phyloP scores from a whole-genome alignment of 2,888 invertebrate genomes.

The Smittia sp. region DNA sequence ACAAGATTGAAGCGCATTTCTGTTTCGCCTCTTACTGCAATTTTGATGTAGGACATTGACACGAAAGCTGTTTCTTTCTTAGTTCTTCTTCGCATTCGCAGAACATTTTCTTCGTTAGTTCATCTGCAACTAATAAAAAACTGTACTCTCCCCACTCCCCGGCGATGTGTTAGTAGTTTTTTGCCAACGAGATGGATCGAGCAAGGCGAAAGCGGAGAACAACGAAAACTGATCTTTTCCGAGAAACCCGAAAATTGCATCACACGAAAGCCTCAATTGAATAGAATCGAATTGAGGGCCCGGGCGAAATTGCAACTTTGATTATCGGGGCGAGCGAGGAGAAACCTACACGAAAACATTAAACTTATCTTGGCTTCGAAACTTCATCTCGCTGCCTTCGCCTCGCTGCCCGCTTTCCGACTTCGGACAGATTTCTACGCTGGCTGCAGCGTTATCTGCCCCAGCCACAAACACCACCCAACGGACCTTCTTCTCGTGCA shows the following conservation, averaged over 20 bases:
- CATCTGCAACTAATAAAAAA: constrained; percentile 21
- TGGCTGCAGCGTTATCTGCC: not conserved
- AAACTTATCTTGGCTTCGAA: not conserved
- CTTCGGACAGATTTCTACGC: not conserved
- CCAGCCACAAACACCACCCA: not conserved
- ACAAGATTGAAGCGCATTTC: not conserved
- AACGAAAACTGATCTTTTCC: not conserved
- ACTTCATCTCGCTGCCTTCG: no score
- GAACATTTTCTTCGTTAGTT: constrained; percentile 2
- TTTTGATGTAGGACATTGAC: constrained; percentile 27
- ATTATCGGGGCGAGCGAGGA: not conserved
- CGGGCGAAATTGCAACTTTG: not conserved
- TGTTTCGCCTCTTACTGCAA: not conserved
- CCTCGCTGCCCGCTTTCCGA: not conserved
- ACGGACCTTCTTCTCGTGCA: not conserved
- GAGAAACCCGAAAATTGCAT: not conserved
- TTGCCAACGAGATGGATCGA: not conserved
- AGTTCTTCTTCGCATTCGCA: not conserved
- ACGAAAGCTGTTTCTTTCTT: constrained; percentile 10
- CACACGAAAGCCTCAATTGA: not conserved
- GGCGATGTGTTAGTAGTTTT: not conserved
- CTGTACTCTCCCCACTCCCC: not conserved
- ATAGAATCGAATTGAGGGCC: not conserved
- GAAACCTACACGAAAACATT: not conserved
- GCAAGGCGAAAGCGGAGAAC: not conserved